Evolutionary conservation across 1,140 invertebrate species (phyloP), one percentile per base, ranked within the genome.

Genomic region (Diprion similis): DNA sequence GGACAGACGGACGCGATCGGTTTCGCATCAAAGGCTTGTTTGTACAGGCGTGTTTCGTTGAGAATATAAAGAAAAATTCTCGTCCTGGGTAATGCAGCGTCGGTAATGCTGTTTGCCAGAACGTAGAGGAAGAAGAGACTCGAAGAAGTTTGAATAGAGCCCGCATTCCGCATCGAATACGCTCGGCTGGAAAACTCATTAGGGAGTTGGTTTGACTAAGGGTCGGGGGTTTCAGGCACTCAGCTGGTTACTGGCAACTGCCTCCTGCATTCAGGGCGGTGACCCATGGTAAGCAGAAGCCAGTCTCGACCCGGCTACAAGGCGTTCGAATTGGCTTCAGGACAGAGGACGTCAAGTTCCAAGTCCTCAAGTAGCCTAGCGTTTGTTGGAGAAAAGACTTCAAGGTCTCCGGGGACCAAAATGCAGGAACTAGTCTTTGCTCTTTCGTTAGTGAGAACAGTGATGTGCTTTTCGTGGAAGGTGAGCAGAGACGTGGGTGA

Each of bases 131-230:
- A 69, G 70, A 71, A 47, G 73, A 75, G 73, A 75, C 37, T 66
- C 0, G 64, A 71, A 77, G 73, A 81, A 83, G 81, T 83, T 84
- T 82, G 81, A 83, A 84, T 82, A 82, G 81, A 82, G 75, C 80
- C 82, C 83, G 79, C 82, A 84, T 83, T 84, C 82, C 80, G 77
- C 82, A 82, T 84, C 81, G 80, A 82, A 83, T 84, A 84, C 79
- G 78, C 78, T 8, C 24, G 24, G 24, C 24, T 59, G 83, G 80
- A 80, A 84, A 84, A 83, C 83, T 84, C 83, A 83, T 83, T 83
- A 80, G 82, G 72, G 81, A 83, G 82, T 82, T 82, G 79, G 76
- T 73, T 68, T 45, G 66, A 68, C 66, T 68, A 45, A 8, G 37
- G 18, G 18, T 19, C 66, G 17, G 15, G 19, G 37, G 10, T 13